Evolutionary conservation across 2,113 vertebrate genomes (phyloP), one percentile per base, ranked within the genome.

Genomic region (Onychostoma macrolepis): DNA sequence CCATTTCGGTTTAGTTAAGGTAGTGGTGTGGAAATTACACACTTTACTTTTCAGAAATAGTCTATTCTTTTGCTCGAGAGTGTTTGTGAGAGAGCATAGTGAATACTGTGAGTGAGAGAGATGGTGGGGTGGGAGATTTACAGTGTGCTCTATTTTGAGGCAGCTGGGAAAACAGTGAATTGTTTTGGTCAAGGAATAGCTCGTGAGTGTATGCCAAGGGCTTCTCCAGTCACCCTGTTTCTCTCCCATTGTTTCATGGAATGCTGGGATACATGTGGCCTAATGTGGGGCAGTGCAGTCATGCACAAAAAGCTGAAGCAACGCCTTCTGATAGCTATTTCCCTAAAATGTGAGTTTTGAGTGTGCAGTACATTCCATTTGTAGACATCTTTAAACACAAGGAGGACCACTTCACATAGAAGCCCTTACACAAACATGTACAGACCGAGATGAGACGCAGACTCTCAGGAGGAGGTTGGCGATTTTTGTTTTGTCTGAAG

Each of bases 101-200:
- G 56, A 17, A n/a, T 41, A 38, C 24, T 71, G 28, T 8, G 43
- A 71, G 61, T 36, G n/a, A 87, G 56, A 83, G 21, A 83, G 30
- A 77, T 61, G 58, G 53, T 2, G 7, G 28, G 26, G 45, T 17
- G 65, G 38, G 69, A 76, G 58, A 69, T 38, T 65, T 84, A 86
- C 56, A 45, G 53, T 84, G 24, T 26, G 74, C 56, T 80, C 56
- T 58, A 84, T 84, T 65, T 84, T 76, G 84, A 81, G 80, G 26
- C 53, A 83, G 82, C 53, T 89, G 89, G 88, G 53, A 89, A 88
- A 88, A 71, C 50, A 50, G 38, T 72, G 56, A 83, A 78, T 36
- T 41, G 71, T 79, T 79, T 53, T 81, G 86, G 72, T 75, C 82
- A 65, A 85, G 71, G 48, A 89, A 80, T 90, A 90, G 92, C 92